Conservation (phyloP, 2,888 invertebrate genomes). For the Stenichneumon culpator region DNA sequence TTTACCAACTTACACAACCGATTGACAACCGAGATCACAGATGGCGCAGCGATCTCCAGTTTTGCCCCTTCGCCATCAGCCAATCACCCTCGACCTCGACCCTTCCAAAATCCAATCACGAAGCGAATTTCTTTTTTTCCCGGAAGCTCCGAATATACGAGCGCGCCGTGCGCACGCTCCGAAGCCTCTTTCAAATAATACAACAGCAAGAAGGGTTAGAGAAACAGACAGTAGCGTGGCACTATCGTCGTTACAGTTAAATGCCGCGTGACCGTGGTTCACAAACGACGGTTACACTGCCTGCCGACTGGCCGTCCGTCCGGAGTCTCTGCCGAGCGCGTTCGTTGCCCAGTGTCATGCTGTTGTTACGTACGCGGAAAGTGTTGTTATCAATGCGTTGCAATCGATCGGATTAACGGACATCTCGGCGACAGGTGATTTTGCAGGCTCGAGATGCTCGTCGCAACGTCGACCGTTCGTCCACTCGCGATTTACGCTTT, state of each 20-base stretch:
- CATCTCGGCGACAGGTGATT: slow-evolving; percentile 14
- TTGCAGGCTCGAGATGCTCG: slow-evolving; percentile 38
- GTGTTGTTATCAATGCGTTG: slow-evolving; percentile 47
- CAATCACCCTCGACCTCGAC: no score
- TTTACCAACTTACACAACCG: no score
- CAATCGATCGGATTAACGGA: slow-evolving; percentile 14
- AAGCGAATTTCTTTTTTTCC: no score
- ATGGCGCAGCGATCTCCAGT: background rate
- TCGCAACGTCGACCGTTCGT: background rate
- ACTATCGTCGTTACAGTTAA: slow-evolving; percentile 25
- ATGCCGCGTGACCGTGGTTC: slow-evolving; percentile 46
- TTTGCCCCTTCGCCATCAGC: no score
- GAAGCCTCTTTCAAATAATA: no score
- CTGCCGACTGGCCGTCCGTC: slow-evolving; percentile 55
- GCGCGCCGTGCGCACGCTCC: no score
- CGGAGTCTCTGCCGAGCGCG: slow-evolving; percentile 27
- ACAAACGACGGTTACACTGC: slow-evolving; percentile 53
- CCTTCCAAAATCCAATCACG: no score
- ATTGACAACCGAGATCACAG: background rate
- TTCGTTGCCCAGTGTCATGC: slow-evolving; percentile 59
- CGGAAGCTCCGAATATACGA: no score
- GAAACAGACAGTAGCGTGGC: slow-evolving; percentile 45
- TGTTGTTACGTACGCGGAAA: slow-evolving; percentile 50
- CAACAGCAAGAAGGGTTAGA: background rate
- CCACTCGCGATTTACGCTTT: slow-evolving; percentile 42